phyloP scores from a whole-genome alignment of 2,113 vertebrate genomes.

The Oreotrochilus melanogaster region DNA sequence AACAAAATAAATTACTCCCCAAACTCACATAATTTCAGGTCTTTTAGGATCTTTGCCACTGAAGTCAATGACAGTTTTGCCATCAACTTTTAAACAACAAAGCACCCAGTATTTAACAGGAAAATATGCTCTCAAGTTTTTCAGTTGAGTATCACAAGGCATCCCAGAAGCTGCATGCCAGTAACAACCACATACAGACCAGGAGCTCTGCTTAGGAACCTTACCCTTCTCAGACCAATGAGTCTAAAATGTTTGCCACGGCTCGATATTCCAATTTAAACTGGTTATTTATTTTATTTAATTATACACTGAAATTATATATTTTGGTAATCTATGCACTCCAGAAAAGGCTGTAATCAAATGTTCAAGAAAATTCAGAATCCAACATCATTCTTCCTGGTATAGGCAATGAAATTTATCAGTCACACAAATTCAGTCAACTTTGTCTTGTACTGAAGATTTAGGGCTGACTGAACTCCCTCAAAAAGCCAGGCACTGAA shows the following conservation, averaged over 20 bases:
- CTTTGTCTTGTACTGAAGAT: not conserved
- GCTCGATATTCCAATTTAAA: not conserved
- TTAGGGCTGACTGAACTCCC: not conserved
- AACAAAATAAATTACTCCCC: slow-evolving; percentile 55
- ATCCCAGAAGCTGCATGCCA: not conserved
- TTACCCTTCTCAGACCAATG: not conserved
- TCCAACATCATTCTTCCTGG: not conserved
- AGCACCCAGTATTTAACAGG: not conserved
- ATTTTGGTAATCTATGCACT: not conserved
- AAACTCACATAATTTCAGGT: slow-evolving; percentile 53
- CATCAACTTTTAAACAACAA: slow-evolving; percentile 31
- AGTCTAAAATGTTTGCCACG: not conserved
- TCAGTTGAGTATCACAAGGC: not conserved
- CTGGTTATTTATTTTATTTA: not conserved
- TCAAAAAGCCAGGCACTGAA: not conserved
- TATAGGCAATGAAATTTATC: not conserved
- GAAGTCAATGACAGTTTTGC: slow-evolving; percentile 46
- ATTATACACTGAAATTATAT: not conserved
- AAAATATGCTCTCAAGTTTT: not conserved
- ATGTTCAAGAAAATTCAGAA: not conserved
- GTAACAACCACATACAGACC: not conserved
- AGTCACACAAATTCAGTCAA: not conserved
- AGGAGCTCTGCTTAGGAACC: not conserved
- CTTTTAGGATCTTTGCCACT: slow-evolving; percentile 51
- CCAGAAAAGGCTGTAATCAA: not conserved